These are phyloP conservation scores for Balaeniceps rex DNA, from an alignment of 2,113 vertebrate species.

Conservation along the genomic window DNA sequence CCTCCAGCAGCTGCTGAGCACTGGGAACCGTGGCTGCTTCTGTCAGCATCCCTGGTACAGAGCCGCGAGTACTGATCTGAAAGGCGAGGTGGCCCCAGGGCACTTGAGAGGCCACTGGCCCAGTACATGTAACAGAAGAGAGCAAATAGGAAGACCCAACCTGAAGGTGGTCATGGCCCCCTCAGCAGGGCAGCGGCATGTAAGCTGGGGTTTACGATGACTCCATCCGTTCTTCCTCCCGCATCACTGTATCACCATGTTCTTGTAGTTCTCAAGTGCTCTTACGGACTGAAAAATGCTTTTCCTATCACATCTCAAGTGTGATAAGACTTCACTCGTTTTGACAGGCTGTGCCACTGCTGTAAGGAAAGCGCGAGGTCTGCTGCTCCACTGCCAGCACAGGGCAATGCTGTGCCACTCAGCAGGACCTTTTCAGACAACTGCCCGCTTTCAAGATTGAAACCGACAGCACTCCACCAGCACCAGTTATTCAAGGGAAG, in stretches of 20 bases:
- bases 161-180: too few relatives aligned
- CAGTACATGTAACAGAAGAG: background rate
- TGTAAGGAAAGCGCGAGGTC: background rate
- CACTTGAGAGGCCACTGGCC: background rate
- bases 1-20: background rate
- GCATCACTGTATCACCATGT: accelerated
- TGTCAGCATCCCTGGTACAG: accelerated
- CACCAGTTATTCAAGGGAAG: background rate
- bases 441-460: accelerated
- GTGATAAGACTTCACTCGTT: accelerated
- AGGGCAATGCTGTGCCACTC: background rate
- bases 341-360: background rate
- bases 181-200: accelerated
- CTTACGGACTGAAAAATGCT: background rate
- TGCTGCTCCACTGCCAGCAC: background rate
- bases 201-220: background rate
- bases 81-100: accelerated
- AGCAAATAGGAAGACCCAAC: background rate
- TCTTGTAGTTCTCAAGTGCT: background rate
- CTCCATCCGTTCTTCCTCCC: background rate
- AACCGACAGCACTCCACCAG: background rate
- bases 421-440: background rate
- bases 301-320: background rate
- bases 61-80: background rate
- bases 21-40: background rate